Evolutionary conservation across 2,797 vertebrate species (phyloP).

Genomic region (Anisognathus igniventris): DNA sequence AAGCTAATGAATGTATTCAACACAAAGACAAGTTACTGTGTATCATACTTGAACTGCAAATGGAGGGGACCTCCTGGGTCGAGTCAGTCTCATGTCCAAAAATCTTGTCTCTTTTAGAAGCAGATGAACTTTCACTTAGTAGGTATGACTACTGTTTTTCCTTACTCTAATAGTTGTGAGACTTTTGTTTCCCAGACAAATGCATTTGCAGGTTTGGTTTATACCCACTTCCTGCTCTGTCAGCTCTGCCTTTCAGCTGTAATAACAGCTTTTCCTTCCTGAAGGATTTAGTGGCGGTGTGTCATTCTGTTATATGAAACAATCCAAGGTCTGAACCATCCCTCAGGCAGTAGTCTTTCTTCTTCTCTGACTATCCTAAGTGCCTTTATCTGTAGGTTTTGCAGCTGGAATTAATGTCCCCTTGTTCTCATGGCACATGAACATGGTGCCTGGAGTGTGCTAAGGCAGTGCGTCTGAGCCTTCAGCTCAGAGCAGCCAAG

Average conservation of each 20-base stretch:
- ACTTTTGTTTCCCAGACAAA: not conserved
- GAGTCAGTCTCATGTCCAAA: not conserved
- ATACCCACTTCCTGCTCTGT: not conserved
- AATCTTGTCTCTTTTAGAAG: not conserved
- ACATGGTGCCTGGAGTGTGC: not conserved
- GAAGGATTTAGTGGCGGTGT: not conserved
- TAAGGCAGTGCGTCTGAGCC: not conserved
- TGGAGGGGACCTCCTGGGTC: not conserved
- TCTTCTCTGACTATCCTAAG: not conserved
- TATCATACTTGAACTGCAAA: not conserved
- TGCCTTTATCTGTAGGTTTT: not conserved
- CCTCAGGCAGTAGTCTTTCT: not conserved
- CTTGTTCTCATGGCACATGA: not conserved
- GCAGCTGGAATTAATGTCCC: not conserved
- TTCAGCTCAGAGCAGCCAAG: not conserved
- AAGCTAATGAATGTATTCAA: not conserved
- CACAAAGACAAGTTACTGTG: not conserved
- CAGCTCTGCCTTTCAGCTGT: not conserved
- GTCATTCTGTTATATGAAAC: not conserved
- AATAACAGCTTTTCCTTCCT: not conserved
- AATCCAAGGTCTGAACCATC: not conserved
- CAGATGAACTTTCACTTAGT: not conserved
- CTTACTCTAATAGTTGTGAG: not conserved
- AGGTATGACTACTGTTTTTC: not conserved
- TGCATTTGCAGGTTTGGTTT: not conserved